Conservation (phyloP, 2,797 vertebrate genomes). For the Rhabdomys pumilio region DNA sequence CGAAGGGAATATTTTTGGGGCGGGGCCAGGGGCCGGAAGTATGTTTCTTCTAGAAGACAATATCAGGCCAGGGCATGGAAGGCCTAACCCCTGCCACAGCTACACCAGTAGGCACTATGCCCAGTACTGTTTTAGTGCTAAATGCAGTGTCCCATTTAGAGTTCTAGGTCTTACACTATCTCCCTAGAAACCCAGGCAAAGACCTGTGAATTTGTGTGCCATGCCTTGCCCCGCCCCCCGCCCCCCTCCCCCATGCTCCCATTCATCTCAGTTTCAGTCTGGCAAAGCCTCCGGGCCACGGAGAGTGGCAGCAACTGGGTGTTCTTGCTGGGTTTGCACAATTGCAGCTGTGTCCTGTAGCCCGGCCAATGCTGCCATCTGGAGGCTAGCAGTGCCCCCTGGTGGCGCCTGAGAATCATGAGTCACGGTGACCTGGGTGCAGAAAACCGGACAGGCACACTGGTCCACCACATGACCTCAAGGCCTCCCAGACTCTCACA, state of each 20-base stretch:
- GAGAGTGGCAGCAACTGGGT: background rate
- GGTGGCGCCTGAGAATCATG: background rate
- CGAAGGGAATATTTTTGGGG: no score
- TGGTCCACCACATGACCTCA: background rate
- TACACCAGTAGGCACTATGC: background rate
- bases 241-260: background rate
- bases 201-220: background rate
- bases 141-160: background rate
- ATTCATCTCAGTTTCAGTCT: background rate
- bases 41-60: background rate
- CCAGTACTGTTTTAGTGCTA: background rate
- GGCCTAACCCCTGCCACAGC: background rate
- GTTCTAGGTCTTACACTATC: no score
- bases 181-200: background rate
- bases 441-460: background rate
- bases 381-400: constrained; percentile 2
- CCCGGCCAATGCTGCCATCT: background rate
- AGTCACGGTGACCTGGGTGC: background rate
- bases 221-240: background rate
- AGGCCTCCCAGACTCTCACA: background rate
- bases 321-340: background rate
- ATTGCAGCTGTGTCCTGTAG: background rate
- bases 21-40: background rate
- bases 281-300: background rate
- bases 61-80: background rate